Base-by-base conservation (phyloP, 2,113 vertebrate genomes). In the Takifugu bimaculatus region DNA sequence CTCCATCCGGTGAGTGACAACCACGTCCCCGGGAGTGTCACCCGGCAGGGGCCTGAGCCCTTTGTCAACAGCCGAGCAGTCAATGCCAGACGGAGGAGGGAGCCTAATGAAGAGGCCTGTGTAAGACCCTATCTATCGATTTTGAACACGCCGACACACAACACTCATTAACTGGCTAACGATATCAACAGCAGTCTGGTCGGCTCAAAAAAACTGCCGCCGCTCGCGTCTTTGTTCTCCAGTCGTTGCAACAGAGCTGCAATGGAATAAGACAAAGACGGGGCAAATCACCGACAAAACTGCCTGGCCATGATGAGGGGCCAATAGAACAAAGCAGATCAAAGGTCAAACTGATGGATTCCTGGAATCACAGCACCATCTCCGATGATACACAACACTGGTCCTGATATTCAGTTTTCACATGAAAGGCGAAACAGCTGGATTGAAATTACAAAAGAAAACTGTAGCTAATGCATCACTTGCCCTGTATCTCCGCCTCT, bases 111-210 rank as follows among this genome's bases (percentile, higher is more conserved):
- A 88, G 83, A 83, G 70, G 74, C 61, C 54, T 20, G 63, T 69
- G 76, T 79, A 80, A 77, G 74, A 68, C 63, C 56, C 27, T n/a
- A 61, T 77, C 61, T 63, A 89, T 87, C 73, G 57, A 80, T 83
- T 71, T 53, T 56, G 32, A 43, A 77, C 71, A 70, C 67, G 60
- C 42, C 68, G 57, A 78, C 57, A 70, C 76, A 68, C 5, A 57
- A 14, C 65, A 65, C 79, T 84, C 79, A 91, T 88, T 89, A 88
- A 65, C 63, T 60, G 53, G 60, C 63, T 87, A 88, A 87, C 81
- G 83, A 83, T 74, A 81, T 71, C 51, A 78, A 67, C 57, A 2
- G 1, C 59, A 61, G 54, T 50, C 15, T 60, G 64, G 63, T 57
- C 45, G 61, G 29, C n/a, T 2, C 3, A 62, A 62, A 67, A 53